Percentiles rank a stretch among this genome's conserved stretches.
phyloP scores from a whole-genome alignment of 2,797 vertebrate genomes.

The Peromyscus eremicus region DNA sequence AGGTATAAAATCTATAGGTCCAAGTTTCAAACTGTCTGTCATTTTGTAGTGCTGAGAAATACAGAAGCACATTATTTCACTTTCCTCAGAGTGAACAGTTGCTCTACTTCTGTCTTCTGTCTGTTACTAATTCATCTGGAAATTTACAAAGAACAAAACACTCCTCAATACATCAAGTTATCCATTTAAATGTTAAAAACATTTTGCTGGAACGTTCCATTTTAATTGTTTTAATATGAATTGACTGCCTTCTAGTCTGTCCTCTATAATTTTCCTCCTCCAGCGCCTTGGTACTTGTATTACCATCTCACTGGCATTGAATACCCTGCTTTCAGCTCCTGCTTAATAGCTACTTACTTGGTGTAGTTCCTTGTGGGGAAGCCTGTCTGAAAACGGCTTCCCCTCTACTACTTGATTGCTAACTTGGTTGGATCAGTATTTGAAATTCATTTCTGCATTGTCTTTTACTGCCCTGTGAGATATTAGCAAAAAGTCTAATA shows the following conservation, averaged over 20 bases:
- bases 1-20: not conserved
- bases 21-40: constrained; percentile 49
- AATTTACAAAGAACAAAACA: constrained; percentile 24
- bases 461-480: not conserved
- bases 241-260: constrained; percentile 11
- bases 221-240: constrained; percentile 21
- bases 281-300: not conserved
- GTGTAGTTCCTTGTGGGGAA: not conserved
- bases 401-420: not conserved
- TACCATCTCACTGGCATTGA: not conserved
- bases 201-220: not conserved
- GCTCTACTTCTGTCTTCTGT: not conserved
- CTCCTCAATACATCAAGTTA: not conserved
- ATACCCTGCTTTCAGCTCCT: not conserved
- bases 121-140: constrained; percentile 32
- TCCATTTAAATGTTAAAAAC: not conserved
- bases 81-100: constrained; percentile 27
- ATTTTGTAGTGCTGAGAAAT: constrained; percentile 6
- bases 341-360: constrained; percentile 5
- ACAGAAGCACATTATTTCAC: constrained; percentile 1
- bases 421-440: constrained; percentile 7
- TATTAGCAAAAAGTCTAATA: constrained; percentile 18
- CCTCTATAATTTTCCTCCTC: not conserved
- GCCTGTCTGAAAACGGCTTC: not conserved
- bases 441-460: not conserved